Conservation (phyloP, 2,888 invertebrate genomes). For the Tanytarsus gracilentus region DNA sequence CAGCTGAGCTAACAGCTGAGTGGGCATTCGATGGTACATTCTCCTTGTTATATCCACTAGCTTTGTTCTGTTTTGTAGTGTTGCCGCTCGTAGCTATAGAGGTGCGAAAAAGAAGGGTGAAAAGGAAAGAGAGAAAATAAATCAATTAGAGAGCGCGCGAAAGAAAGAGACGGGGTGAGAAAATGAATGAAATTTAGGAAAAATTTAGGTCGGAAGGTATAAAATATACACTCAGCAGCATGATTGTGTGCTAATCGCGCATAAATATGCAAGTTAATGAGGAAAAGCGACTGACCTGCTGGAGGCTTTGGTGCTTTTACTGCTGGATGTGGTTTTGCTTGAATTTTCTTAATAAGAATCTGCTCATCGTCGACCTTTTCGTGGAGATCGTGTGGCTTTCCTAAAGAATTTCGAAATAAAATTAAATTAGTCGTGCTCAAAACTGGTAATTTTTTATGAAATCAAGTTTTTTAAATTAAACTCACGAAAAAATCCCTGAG, state of each 20-base stretch:
- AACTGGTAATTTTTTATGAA: background rate
- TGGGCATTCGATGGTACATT: background rate
- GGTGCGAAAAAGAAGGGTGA: background rate
- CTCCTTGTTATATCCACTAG: slow-evolving; percentile 3
- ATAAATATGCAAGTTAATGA: background rate
- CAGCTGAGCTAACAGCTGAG: background rate
- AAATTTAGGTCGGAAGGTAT: slow-evolving; percentile 13
- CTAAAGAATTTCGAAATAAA: background rate
- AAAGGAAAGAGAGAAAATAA: background rate
- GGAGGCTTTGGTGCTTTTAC: background rate
- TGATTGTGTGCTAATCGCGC: background rate
- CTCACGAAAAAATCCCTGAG: slow-evolving; percentile 24
- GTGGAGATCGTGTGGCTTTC: background rate
- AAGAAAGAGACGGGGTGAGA: background rate
- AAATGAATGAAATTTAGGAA: too few relatives aligned
- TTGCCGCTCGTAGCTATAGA: background rate
- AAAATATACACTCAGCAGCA: background rate
- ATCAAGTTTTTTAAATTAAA: background rate
- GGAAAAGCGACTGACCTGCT: background rate
- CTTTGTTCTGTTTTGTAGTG: slow-evolving; percentile 1
- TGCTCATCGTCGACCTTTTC: background rate
- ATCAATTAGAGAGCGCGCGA: background rate
- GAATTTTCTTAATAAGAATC: background rate
- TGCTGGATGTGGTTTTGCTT: background rate
- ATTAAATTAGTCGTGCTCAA: background rate